Conservation (phyloP, 2,113 vertebrate genomes). For the Pontoporia blainvillei region DNA sequence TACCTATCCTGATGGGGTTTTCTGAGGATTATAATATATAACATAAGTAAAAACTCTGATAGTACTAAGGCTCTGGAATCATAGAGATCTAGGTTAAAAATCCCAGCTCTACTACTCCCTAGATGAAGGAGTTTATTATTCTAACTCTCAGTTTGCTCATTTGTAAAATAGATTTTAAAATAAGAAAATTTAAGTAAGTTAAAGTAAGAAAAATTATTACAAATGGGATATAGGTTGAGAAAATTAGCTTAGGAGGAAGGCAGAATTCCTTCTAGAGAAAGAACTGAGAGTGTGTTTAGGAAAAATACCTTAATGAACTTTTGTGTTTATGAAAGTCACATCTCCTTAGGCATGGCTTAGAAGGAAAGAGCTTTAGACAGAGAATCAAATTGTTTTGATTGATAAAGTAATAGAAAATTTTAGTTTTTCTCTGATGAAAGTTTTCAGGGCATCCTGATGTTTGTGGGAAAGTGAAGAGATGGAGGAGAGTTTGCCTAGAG, state of each 20-base stretch:
- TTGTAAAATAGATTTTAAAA: background rate
- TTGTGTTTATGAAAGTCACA: background rate
- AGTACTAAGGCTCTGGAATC: background rate
- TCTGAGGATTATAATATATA: background rate
- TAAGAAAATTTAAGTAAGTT: background rate
- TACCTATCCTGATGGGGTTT: background rate
- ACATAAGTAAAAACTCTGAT: background rate
- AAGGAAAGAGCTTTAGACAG: background rate
- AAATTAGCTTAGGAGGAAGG: background rate
- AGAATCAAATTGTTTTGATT: slow-evolving; percentile 22
- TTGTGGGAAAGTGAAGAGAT: background rate
- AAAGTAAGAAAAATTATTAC: background rate
- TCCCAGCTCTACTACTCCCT: background rate
- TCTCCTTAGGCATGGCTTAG: background rate
- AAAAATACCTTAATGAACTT: background rate
- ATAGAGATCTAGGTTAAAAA: background rate
- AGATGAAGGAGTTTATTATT: background rate
- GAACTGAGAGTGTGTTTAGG: background rate
- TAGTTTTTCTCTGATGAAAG: background rate
- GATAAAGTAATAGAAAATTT: slow-evolving; percentile 7
- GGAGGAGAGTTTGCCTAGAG: background rate
- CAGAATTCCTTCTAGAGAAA: slow-evolving; percentile 17
- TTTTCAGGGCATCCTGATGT: background rate
- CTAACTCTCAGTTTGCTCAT: background rate
- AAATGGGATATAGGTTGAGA: background rate